Evolutionary conservation across 2,113 vertebrate genomes (phyloP), one percentile per base, ranked within the genome.

Genomic region (Campylorhamphus procurvoides): DNA sequence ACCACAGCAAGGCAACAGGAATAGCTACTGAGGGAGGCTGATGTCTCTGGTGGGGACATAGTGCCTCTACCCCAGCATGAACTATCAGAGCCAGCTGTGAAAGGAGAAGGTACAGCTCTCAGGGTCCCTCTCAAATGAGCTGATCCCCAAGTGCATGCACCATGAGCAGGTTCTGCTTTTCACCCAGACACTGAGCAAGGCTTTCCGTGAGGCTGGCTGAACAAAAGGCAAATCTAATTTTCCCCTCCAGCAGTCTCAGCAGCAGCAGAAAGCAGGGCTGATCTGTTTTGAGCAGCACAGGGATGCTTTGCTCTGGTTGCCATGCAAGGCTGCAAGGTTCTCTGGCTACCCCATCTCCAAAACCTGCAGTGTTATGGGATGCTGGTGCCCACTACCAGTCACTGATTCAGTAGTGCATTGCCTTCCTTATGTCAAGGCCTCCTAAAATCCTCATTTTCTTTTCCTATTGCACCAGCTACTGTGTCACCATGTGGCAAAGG

Each of bases 191-290:
- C 63, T 7, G 78, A 69, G 59, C 8, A 16, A 81, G 67, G 39
- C 82, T 90, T 94, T 91, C 78, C 2, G 0, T 35, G 59, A 93
- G 82, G 40, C 44, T 86, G 74, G 52, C 52, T 78, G 79, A 94
- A 58, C 92, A 87, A 93, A 94, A 93, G 83, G 60, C 78, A 93
- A 84, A 95, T 96, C 60, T 35, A 60, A 92, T 95, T 96, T 94
- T 96, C 83, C 85, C 83, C 80, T 95, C 69, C 90, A 94, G 90
- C 69, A 87, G 84, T 29, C 56, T 84, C 37, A 19, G 40, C 25
- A 11, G 84, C 81, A 82, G 81, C 40, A 67, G 80, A 20, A 63
- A 76, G 59, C 82, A 64, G 60, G 55, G 39, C n/a, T 55, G 79
- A 31, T 49, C 72, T 73, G 58, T 12, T 73, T 7, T 35, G 76